Conservation (phyloP, 2,888 invertebrate genomes). For the Caenorhabditis virilis region DNA sequence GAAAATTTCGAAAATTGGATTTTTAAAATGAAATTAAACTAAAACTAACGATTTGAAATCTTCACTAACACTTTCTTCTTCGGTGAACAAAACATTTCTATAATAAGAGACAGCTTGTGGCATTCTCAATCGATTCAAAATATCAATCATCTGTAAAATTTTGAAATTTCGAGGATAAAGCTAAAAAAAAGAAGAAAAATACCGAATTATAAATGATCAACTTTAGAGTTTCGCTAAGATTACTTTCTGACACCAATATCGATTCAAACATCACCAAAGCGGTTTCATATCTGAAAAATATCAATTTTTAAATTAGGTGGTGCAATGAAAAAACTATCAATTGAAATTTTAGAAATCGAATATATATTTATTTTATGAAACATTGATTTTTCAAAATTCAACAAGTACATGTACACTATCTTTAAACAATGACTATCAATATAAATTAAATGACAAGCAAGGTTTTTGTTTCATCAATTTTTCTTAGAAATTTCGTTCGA, state of each 20-base stretch:
- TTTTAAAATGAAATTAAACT: too few species aligned
- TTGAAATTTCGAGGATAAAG: background rate
- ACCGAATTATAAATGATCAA: slow-evolving; percentile 26
- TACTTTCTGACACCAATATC: slow-evolving; percentile 76
- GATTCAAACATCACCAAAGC: slow-evolving; percentile 20
- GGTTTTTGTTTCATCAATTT: too few species aligned
- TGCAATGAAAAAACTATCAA: too few species aligned
- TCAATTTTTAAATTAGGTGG: too few species aligned
- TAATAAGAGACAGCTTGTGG: slow-evolving; percentile 22
- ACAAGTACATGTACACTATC: too few species aligned
- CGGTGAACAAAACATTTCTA: slow-evolving; percentile 5
- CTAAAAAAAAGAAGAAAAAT: background rate
- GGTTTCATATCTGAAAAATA: slow-evolving; percentile 32
- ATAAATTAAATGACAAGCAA: too few species aligned
- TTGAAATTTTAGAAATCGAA: too few species aligned
- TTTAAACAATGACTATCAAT: too few species aligned
- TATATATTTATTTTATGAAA: too few species aligned
- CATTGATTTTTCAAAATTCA: too few species aligned
- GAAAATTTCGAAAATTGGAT: slow-evolving; percentile 2
- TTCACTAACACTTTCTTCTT: slow-evolving; percentile 17
- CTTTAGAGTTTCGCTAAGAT: slow-evolving; percentile 81
- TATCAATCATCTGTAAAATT: slow-evolving; percentile 25
- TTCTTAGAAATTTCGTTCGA: too few species aligned
- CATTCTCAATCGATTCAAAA: slow-evolving; percentile 22
- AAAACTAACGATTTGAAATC: slow-evolving; percentile 30